phyloP scores from a whole-genome alignment of 1,140 invertebrate genomes.

The Eupeodes corollae region DNA sequence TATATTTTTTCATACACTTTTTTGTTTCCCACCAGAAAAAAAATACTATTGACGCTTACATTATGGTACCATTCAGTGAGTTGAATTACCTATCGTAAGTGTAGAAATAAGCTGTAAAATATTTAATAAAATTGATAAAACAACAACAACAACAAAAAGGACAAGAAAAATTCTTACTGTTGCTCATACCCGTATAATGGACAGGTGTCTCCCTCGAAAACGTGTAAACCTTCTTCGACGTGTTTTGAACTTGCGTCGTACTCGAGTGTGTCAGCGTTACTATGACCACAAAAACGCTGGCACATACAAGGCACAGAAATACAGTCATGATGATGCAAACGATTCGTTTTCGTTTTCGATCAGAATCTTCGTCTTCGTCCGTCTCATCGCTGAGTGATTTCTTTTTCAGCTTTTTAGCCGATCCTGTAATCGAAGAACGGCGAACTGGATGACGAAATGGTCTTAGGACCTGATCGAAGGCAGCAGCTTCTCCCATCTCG shows the following conservation, averaged over 20 bases:
- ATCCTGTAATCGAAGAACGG: constrained; percentile 24
- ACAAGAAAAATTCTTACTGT: background rate
- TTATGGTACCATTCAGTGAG: too few relatives aligned
- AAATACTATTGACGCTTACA: too few relatives aligned
- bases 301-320: constrained; percentile 53
- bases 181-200: constrained; percentile 31
- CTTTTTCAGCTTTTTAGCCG: constrained; percentile 29
- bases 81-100: too few relatives aligned
- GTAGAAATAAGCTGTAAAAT: too few relatives aligned
- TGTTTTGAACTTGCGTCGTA: constrained; percentile 42
- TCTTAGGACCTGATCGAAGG: constrained; percentile 28
- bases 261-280: constrained; percentile 58
- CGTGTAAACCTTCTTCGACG: constrained; percentile 50
- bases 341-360: constrained; percentile 49
- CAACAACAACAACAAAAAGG: background rate
- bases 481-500: constrained; percentile 29
- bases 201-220: constrained; percentile 42
- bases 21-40: too few relatives aligned
- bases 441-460: constrained; percentile 31
- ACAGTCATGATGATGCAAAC: constrained; percentile 53
- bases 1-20: too few relatives aligned
- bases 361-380: constrained; percentile 39
- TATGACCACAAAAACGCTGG: constrained; percentile 56
- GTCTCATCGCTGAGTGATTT: constrained; percentile 33
- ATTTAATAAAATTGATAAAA: constrained; percentile 12